phyloP scores from a whole-genome alignment of 1,140 invertebrate genomes.

The Daktulosphaira vitifoliae region DNA sequence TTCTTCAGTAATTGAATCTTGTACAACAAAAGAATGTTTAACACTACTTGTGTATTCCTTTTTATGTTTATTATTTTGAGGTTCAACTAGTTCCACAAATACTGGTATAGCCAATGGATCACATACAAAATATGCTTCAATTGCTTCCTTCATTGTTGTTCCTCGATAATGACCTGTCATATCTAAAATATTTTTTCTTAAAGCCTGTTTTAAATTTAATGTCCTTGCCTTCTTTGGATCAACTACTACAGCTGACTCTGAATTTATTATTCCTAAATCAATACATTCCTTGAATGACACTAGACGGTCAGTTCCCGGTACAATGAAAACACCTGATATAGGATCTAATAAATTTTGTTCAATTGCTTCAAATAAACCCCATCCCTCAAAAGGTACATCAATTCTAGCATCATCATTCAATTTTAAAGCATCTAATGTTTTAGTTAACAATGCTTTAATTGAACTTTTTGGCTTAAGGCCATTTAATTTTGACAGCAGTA shows the following conservation, averaged over 20 bases:
- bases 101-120: constrained; percentile 3
- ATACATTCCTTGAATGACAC: constrained; percentile 83
- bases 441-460: constrained; percentile 15
- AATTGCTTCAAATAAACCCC: constrained; percentile 69
- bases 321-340: constrained; percentile 69
- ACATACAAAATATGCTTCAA: constrained; percentile 52
- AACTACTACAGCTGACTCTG: constrained; percentile 65
- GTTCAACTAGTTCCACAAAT: not conserved
- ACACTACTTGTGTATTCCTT: not conserved
- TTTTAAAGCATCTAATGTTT: constrained; percentile 30
- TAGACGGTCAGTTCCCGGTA: constrained; percentile 74
- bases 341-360: constrained; percentile 68
- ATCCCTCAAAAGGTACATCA: constrained; percentile 71
- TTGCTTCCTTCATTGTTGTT: constrained; percentile 70
- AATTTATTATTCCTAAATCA: constrained; percentile 72
- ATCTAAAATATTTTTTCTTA: constrained; percentile 71
- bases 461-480: constrained; percentile 14
- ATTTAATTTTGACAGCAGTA: constrained; percentile 17
- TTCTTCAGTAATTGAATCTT: constrained; percentile 27
- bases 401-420: constrained; percentile 42
- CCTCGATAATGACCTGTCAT: constrained; percentile 62
- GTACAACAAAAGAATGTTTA: not conserved
- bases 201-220: constrained; percentile 60
- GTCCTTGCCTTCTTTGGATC: constrained; percentile 62
- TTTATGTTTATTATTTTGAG: not conserved